phyloP scores from a whole-genome alignment of 2,888 invertebrate species.

The Proisotoma minuta region DNA sequence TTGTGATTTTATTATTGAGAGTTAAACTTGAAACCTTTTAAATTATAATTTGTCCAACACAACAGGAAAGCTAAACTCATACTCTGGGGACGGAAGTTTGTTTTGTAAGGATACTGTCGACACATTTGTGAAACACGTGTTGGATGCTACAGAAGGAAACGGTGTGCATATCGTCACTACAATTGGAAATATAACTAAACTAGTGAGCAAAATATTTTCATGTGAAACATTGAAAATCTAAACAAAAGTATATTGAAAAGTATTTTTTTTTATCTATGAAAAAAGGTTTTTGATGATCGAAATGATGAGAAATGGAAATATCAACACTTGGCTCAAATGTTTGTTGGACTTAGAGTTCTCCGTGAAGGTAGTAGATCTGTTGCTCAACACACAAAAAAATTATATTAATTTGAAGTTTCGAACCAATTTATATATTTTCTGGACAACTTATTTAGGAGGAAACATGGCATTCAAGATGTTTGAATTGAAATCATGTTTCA shows the following conservation, averaged over 20 bases:
- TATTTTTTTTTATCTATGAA: too few relatives aligned
- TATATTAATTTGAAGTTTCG: background rate
- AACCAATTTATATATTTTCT: background rate
- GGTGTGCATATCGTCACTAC: slow-evolving; percentile 6
- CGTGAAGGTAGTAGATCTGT: slow-evolving; percentile 11
- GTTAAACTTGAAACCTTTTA: too few relatives aligned
- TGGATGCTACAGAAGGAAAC: background rate
- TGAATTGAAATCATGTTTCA: background rate
- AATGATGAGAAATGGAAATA: slow-evolving; percentile 9
- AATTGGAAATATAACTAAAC: too few relatives aligned
- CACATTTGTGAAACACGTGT: background rate
- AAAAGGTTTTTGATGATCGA: slow-evolving; percentile 5
- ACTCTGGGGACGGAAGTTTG: background rate
- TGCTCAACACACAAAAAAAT: too few relatives aligned
- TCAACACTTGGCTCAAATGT: slow-evolving; percentile 7
- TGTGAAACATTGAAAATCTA: too few relatives aligned
- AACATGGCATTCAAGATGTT: slow-evolving; percentile 7
- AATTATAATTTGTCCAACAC: too few relatives aligned
- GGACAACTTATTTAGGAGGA: background rate
- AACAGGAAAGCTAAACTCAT: slow-evolving; percentile 3
- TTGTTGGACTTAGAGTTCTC: background rate
- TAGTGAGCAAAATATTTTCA: too few relatives aligned
- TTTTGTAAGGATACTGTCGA: background rate
- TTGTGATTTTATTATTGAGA: too few relatives aligned
- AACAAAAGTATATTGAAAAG: too few relatives aligned